A percentile compares a stretch with the other conserved stretches of the same genome.
These are phyloP conservation scores for Maconellicoccus hirsutus DNA, from an alignment of 1,140 invertebrate genomes.

Conservation along the genomic window DNA sequence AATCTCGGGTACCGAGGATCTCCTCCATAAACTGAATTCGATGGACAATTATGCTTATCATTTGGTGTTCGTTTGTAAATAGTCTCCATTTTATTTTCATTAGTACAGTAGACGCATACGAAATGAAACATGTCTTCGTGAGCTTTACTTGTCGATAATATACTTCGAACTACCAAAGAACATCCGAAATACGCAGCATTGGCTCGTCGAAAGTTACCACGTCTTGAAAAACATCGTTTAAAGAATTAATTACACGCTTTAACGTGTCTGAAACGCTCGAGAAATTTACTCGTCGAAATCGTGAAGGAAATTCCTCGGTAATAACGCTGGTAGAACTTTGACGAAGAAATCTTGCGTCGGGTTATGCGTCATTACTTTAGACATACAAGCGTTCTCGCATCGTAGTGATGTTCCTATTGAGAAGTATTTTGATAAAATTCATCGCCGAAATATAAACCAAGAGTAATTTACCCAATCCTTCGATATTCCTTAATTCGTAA, in stretches of 20 bases:
- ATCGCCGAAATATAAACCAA: background rate
- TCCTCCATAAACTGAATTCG: background rate
- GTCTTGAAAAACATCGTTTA: background rate
- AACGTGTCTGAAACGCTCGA: background rate
- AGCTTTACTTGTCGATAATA: background rate
- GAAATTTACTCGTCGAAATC: background rate
- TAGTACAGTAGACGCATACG: background rate
- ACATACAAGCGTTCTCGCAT: background rate
- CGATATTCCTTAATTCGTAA: background rate
- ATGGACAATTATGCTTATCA: background rate
- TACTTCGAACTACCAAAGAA: background rate
- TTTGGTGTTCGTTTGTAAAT: background rate
- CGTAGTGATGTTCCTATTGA: background rate
- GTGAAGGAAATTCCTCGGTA: background rate
- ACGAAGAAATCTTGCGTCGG: background rate
- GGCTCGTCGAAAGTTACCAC: background rate
- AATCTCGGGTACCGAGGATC: background rate
- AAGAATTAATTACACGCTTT: too few species aligned
- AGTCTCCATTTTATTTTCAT: background rate
- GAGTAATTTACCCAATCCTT: background rate
- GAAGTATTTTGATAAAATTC: background rate
- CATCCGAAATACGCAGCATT: background rate
- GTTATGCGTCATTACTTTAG: background rate
- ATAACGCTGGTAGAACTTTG: background rate
- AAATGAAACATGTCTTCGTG: background rate